A percentile compares a stretch with the other conserved stretches of the same genome.
Evolutionary conservation across 2,888 invertebrate genomes (phyloP).

Genomic region (Torymus texanus): DNA sequence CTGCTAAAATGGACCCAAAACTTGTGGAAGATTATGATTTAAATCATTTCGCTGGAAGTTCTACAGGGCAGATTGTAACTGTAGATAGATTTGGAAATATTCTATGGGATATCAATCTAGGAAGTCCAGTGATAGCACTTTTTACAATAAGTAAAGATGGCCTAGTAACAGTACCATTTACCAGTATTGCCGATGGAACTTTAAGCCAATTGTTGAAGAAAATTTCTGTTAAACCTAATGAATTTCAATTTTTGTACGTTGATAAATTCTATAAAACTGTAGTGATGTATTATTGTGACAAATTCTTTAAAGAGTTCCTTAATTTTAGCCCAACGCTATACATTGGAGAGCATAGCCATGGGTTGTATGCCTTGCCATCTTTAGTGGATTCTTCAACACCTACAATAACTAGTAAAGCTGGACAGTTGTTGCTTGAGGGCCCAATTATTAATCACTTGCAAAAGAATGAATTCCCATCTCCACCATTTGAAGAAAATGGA

Average conservation of each 20-base stretch:
- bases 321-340: slow-evolving; percentile 90
- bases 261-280: neutral
- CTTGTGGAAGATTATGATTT: slow-evolving; percentile 88
- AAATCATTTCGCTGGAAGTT: slow-evolving; percentile 93
- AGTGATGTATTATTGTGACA: neutral
- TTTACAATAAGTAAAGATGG: slow-evolving; percentile 87
- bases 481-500: slow-evolving; percentile 6
- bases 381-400: slow-evolving; percentile 93
- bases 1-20: slow-evolving; percentile 87
- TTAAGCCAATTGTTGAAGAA: slow-evolving; percentile 79
- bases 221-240: slow-evolving; percentile 73
- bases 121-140: slow-evolving; percentile 93
- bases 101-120: slow-evolving; percentile 91
- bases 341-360: slow-evolving; percentile 90
- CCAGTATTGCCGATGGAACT: slow-evolving; percentile 91
- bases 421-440: slow-evolving; percentile 85
- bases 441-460: slow-evolving; percentile 75
- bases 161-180: slow-evolving; percentile 89
- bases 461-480: slow-evolving; percentile 57
- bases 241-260: slow-evolving; percentile 77
- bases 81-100: slow-evolving; percentile 89
- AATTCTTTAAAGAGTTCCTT: slow-evolving; percentile 28
- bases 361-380: slow-evolving; percentile 94
- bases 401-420: slow-evolving; percentile 85
- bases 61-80: slow-evolving; percentile 90